A percentile compares a stretch with the other conserved stretches of the same genome.
These are phyloP conservation scores for Pseudochromis fuscus DNA, from an alignment of 2,797 vertebrate species.

Conservation along the genomic window DNA sequence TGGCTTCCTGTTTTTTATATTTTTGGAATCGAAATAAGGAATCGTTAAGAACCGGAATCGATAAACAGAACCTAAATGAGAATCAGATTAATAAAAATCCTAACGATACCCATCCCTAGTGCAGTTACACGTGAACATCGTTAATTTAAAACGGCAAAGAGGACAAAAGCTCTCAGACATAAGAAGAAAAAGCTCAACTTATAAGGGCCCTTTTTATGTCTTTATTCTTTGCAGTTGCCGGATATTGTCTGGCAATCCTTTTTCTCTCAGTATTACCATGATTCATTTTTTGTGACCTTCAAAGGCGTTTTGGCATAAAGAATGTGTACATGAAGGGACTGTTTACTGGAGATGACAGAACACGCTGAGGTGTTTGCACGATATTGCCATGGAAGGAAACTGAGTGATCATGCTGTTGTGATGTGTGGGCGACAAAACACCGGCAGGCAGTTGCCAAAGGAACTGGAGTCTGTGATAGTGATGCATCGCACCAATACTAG, in stretches of 20 bases:
- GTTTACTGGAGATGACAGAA: slow-evolving; percentile 56
- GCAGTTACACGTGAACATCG: not conserved
- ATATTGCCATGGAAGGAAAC: slow-evolving; percentile 34
- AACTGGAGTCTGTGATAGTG: slow-evolving; percentile 54
- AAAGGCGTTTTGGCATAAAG: slow-evolving; percentile 38
- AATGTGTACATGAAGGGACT: slow-evolving; percentile 45
- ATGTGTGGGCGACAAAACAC: slow-evolving; percentile 58
- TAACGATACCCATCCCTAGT: too few relatives aligned
- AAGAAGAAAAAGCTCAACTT: not conserved
- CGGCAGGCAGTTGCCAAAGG: slow-evolving; percentile 64
- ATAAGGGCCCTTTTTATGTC: not conserved
- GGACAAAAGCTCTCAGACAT: slow-evolving; percentile 2
- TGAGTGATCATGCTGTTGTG: slow-evolving; percentile 62
- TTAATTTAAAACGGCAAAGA: slow-evolving; percentile 20
- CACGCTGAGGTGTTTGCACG: slow-evolving; percentile 46
- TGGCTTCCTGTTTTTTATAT: too few relatives aligned
- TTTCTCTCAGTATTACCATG: slow-evolving; percentile 6
- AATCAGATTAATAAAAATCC: too few relatives aligned
- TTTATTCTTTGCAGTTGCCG: not conserved
- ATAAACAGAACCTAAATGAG: too few relatives aligned
- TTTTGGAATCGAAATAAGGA: too few relatives aligned
- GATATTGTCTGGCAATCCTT: slow-evolving; percentile 4
- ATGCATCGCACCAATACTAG: slow-evolving; percentile 65
- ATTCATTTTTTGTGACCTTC: slow-evolving; percentile 42
- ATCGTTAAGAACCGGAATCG: too few relatives aligned